Evolutionary conservation across 1,140 invertebrate genomes (phyloP), one percentile per base, ranked within the genome.

Genomic region (Drosophila suzukii): DNA sequence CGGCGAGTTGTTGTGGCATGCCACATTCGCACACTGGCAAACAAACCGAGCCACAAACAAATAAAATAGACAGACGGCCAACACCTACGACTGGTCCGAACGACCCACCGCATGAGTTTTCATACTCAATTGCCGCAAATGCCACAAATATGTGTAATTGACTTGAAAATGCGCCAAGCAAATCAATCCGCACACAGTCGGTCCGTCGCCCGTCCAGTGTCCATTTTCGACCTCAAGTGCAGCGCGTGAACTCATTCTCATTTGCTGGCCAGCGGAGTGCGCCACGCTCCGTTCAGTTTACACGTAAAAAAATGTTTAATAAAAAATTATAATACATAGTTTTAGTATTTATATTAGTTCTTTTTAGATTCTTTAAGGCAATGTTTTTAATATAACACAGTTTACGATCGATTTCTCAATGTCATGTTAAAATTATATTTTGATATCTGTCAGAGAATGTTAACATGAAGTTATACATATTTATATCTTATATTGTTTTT

Each of bases 61-160:
- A 78, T 68, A 62, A 86, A 82, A 73, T 58, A 80, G 79, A 89
- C 72, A 83, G 62, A 70, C 75, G 67, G 63, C 71, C 65, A 88
- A 86, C 83, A 86, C 83, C 83, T 86, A 86, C 83, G 75, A 65
- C 58, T 32, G 55, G 34, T 32, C 17, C 17, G 20, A 61, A 46
- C 80, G 80, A 88, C 84, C 84, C 83, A 88, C 84, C 83, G 72
- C 83, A 83, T 74, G 77, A 75, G 68, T 81, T 70, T 86, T 79
- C 83, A 82, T 75, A 88, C 81, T 79, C 72, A 86, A 86, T 86
- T 86, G 79, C 83, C 83, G 66, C 83, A 83, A 86, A 86, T 86
- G 83, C 83, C 83, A 86, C 83, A 86, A 86, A 86, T 88, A 86
- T 86, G 83, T 86, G 83, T 86, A 86, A 86, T 86, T 86, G 83